Conservation (phyloP, 2,113 vertebrate species). For the Nerophis ophidion region DNA sequence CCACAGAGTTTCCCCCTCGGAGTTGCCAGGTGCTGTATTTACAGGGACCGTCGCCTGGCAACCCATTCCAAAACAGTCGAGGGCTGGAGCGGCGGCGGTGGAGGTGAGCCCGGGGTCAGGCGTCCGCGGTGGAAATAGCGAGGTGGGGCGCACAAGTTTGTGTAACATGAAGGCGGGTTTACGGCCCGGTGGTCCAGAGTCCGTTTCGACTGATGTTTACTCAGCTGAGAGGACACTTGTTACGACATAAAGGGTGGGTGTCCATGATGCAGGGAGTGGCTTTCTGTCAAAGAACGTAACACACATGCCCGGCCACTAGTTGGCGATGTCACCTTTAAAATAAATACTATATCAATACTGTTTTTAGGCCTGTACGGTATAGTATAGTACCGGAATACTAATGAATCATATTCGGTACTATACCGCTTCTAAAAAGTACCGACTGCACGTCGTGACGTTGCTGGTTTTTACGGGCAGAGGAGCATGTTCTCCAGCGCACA, state of each 20-base stretch:
- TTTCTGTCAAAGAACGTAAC: no score
- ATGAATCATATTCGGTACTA: no score
- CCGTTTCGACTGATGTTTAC: constrained; percentile 49
- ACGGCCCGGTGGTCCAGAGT: constrained; percentile 53
- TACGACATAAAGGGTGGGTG: constrained; percentile 7
- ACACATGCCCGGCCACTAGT: no score
- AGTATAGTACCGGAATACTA: no score
- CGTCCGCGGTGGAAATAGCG: constrained; percentile 10
- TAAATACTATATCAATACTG: no score
- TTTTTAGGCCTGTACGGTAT: no score
- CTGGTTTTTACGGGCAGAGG: no score
- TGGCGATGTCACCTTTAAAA: no score
- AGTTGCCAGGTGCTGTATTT: constrained; percentile 70
- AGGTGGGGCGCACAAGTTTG: constrained; percentile 34
- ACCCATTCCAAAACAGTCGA: constrained; percentile 64
- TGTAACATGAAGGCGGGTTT: constrained; percentile 43
- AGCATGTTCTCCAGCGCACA: no score
- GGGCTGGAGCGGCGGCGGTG: constrained; percentile 21
- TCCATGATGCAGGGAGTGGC: neutral
- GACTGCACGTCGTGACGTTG: no score
- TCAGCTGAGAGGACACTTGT: constrained; percentile 34
- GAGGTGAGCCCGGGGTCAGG: neutral
- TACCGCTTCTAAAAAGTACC: no score
- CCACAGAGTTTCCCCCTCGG: constrained; percentile 64
- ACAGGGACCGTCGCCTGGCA: constrained; percentile 58